Evolutionary conservation across 37 sponge, comb jelly and placozoan genomes (phyloP).

Genomic region (Halisarca cf. caerulea): DNA sequence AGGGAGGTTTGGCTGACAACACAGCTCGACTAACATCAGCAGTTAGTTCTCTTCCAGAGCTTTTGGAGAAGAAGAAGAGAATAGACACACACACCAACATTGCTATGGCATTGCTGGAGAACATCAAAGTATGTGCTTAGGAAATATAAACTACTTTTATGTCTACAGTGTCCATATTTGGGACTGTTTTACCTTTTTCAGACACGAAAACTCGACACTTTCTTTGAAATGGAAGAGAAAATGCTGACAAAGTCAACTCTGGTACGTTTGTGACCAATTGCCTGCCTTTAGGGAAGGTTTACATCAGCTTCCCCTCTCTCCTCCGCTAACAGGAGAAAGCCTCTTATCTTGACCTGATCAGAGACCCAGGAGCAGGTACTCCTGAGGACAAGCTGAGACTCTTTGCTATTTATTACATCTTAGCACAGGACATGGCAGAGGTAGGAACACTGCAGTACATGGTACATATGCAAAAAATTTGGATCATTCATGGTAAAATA

Average conservation of each 20-base stretch:
- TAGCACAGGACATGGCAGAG: constrained; percentile 69
- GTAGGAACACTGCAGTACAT: constrained; percentile 24
- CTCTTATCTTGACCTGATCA: constrained; percentile 4
- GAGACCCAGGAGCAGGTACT: constrained; percentile 63
- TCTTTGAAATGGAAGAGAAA: constrained; percentile 97
- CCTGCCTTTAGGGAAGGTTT: background rate
- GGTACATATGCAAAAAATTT: too few species aligned
- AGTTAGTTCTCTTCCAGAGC: constrained; percentile 91
- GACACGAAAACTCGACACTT: constrained; percentile 86
- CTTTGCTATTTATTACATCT: constrained; percentile 90
- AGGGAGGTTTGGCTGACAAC: constrained; percentile 70
- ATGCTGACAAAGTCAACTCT: constrained; percentile 87
- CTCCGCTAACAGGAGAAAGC: background rate
- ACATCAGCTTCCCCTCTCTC: too few species aligned
- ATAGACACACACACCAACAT: constrained; percentile 99
- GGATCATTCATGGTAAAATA: too few species aligned
- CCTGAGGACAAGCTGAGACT: constrained; percentile 92
- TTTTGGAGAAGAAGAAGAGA: constrained; percentile 93
- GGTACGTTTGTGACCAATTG: constrained; percentile 47
- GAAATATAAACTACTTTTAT: background rate
- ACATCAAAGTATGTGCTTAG: constrained; percentile 74
- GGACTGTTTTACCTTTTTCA: background rate
- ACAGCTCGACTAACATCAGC: constrained; percentile 85
- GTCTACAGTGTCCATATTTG: background rate
- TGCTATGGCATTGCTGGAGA: constrained; percentile 90